Evolutionary conservation across 2,797 vertebrate species (phyloP), one percentile per base, ranked within the genome.

Genomic region (Sebastes dallii): DNA sequence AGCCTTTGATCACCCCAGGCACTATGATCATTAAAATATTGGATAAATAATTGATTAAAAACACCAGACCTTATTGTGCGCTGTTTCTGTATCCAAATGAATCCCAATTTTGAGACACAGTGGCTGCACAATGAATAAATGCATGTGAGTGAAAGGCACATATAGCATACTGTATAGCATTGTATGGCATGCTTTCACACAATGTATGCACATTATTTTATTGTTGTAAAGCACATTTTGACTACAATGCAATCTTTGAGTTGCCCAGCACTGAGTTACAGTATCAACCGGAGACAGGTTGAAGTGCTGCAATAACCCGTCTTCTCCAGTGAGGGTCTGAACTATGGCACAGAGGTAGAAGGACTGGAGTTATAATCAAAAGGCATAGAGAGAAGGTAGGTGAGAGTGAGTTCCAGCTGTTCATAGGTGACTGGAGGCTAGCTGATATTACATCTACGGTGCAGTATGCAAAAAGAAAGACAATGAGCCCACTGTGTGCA

Each of bases 1-100:
- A 76, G 86, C 86, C 95, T 96, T 96, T 96, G 96, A 96, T 96
- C 95, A 95, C 94, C 84, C 82, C 90, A 81, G 93, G 95, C 94
- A 93, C 95, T 95, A 92, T 95, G 94, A 96, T 96, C 95, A 96
- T 96, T 96, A 95, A 96, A 96, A 96, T 96, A 96, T 95, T 95
- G 91, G 88, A 95, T 96, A 94, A 96, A 96, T 96, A 96, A 96
- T 96, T 96, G 95, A 96, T 96, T 96, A 93, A 94, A 95, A 96
- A 94, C 90, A 92, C 92, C 90, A 95, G 93, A 90, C 89, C 88
- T 94, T 92, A 95, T 95, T 96, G 95, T 96, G 94, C 92, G 89
- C 83, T 65, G 72, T 90, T 92, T 92, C 92, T 91, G 78, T 86
- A 91, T 91, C 90, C 88, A 92, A 94, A 94, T 88, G 84, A 88